These are phyloP conservation scores for Dermochelys coriacea DNA, from an alignment of 2,797 vertebrate species.

Conservation along the genomic window DNA sequence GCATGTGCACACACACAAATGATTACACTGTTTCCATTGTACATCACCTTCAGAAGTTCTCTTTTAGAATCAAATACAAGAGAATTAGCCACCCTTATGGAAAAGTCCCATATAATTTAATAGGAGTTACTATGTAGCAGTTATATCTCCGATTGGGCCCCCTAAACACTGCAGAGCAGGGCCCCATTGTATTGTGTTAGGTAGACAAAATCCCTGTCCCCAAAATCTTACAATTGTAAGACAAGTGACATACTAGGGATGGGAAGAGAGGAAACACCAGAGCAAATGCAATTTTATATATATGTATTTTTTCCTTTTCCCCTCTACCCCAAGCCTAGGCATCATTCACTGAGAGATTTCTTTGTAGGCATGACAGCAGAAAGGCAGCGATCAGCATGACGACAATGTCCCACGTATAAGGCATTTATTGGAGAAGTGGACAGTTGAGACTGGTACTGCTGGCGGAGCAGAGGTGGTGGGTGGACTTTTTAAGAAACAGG, in stretches of 20 bases:
- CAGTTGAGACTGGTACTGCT: not conserved
- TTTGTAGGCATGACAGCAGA: not conserved
- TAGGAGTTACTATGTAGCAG: not conserved
- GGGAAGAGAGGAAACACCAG: not conserved
- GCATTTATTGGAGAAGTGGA: not conserved
- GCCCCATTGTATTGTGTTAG: accelerated
- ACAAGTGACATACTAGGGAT: not conserved
- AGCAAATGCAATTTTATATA: not conserved
- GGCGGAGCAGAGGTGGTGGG: not conserved
- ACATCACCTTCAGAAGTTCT: not conserved
- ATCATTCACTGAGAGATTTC: not conserved
- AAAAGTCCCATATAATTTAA: not conserved
- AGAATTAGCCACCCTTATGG: not conserved
- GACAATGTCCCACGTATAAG: not conserved
- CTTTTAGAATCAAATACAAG: not conserved
- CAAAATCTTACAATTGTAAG: not conserved
- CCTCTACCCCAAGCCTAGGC: not conserved
- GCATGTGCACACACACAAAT: not conserved
- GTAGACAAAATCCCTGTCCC: not conserved
- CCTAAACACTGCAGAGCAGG: not conserved
- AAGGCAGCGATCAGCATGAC: accelerated
- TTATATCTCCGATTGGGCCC: not conserved
- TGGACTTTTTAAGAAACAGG: not conserved
- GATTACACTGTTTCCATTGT: constrained; percentile 3
- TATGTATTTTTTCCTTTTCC: not conserved